Evolutionary conservation across 2,888 invertebrate genomes (phyloP).

Genomic region (Sepiola atlantica): DNA sequence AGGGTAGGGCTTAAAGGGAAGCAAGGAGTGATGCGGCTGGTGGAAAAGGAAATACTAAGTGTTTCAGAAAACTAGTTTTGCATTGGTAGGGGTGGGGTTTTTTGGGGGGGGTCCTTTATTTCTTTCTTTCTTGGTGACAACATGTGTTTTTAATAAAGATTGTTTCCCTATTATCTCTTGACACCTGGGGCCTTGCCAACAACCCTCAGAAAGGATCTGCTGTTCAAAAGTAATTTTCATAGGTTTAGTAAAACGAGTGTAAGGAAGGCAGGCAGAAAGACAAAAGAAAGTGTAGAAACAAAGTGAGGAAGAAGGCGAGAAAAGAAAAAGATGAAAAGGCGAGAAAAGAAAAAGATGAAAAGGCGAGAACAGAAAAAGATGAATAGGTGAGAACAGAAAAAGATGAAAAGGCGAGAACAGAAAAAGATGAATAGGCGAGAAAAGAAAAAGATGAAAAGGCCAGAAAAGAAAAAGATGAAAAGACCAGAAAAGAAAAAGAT

Average conservation of each 20-base stretch:
- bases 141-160: background rate
- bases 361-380: background rate
- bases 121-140: background rate
- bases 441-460: background rate
- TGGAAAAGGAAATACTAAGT: background rate
- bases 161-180: slow-evolving; percentile 9
- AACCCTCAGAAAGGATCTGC: background rate
- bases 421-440: background rate
- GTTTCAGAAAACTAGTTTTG: background rate
- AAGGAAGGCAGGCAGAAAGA: background rate
- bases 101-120: no score
- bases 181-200: slow-evolving; percentile 6
- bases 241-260: background rate
- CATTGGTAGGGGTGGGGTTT: background rate
- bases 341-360: background rate
- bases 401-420: no score
- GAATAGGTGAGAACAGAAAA: background rate
- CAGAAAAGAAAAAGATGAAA: background rate
- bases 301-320: no score
- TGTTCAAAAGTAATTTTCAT: background rate
- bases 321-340: background rate
- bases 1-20: background rate
- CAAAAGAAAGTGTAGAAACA: background rate
- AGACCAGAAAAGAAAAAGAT: background rate
- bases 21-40: no score